These are phyloP conservation scores for Bombus pyrosoma DNA, from an alignment of 1,140 invertebrate species.

Conservation along the genomic window DNA sequence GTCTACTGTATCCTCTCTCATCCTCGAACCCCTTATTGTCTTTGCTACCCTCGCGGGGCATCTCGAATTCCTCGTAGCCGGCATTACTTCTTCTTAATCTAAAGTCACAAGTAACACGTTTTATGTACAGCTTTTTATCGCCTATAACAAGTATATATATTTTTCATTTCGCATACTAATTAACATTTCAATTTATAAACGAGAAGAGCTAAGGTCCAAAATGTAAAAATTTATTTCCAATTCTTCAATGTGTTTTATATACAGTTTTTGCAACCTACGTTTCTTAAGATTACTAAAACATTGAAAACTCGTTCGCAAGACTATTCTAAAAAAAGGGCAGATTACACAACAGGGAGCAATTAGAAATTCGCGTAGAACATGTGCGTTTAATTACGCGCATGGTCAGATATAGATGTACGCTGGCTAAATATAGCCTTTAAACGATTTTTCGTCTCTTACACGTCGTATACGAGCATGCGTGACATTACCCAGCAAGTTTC, in stretches of 20 bases:
- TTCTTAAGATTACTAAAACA: too few species aligned
- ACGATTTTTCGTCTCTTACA: conserved; percentile 35
- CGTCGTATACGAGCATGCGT: conserved; percentile 13
- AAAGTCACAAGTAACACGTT: background rate
- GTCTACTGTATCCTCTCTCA: conserved; percentile 81
- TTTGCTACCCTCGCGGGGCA: conserved; percentile 81
- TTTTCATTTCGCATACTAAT: background rate
- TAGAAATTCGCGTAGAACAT: background rate
- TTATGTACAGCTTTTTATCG: background rate
- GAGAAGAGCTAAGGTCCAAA: too few species aligned
- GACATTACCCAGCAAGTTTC: conserved; percentile 77
- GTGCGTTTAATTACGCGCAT: conserved; percentile 14
- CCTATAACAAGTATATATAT: too few species aligned
- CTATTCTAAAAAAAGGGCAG: background rate
- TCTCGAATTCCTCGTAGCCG: conserved; percentile 86
- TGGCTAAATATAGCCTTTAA: conserved; percentile 27
- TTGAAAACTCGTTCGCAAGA: background rate
- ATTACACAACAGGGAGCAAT: background rate
- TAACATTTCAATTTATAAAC: too few species aligned
- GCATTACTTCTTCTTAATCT: conserved; percentile 70
- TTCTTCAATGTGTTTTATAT: background rate
- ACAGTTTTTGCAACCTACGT: background rate
- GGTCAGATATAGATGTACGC: background rate
- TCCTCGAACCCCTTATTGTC: conserved; percentile 83
- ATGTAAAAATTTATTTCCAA: background rate